Evolutionary conservation across 2,113 vertebrate genomes (phyloP).

Genomic region (Alosa alosa): DNA sequence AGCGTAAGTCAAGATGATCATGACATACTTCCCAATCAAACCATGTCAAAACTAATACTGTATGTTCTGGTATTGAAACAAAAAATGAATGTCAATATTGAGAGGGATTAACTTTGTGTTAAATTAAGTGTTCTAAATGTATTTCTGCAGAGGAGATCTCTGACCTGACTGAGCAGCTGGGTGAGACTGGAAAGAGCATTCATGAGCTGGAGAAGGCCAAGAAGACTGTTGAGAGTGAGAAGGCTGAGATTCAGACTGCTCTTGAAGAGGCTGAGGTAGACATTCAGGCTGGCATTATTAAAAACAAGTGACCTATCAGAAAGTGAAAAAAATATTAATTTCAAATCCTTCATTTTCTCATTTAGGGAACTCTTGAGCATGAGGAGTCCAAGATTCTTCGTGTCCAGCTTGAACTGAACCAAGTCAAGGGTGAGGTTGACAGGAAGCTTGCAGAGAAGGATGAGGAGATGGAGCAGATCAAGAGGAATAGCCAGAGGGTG

Average conservation of each 20-base stretch:
- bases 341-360: no score
- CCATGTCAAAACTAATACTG: no score
- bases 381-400: constrained; percentile 74
- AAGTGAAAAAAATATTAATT: no score
- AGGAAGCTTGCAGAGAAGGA: constrained; percentile 73
- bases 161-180: constrained; percentile 46
- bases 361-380: constrained; percentile 70
- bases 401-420: constrained; percentile 70
- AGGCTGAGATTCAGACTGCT: constrained; percentile 40
- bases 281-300: no score
- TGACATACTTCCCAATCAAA: background rate
- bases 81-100: no score
- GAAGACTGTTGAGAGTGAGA: constrained; percentile 61
- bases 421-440: constrained; percentile 71
- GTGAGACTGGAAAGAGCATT: constrained; percentile 73
- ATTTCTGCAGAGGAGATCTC: constrained; percentile 46
- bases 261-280: constrained; percentile 28
- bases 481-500: constrained; percentile 73
- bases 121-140: background rate
- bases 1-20: constrained; percentile 23
- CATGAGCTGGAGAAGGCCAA: constrained; percentile 81
- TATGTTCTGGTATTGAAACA: no score
- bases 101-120: no score
- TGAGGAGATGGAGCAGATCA: constrained; percentile 73
- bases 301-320: no score